Conservation (phyloP, 1,140 invertebrate genomes). For the Drosophila subobscura region DNA sequence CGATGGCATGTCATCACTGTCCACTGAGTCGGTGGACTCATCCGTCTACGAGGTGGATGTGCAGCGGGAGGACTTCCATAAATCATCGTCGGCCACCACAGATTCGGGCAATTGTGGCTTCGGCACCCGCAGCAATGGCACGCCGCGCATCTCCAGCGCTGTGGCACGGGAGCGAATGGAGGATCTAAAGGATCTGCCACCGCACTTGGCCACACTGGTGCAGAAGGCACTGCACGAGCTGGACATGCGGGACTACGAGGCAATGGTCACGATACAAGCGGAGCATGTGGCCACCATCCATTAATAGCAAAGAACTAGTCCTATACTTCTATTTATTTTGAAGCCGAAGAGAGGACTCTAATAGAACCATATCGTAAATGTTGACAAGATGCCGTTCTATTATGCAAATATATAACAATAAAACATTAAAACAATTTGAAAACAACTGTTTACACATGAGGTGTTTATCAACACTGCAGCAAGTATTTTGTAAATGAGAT, state of each 20-base stretch:
- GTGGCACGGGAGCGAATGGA: slow-evolving; percentile 72
- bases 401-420: slow-evolving; percentile 26
- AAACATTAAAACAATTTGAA: too few species aligned
- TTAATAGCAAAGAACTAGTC: slow-evolving; percentile 37
- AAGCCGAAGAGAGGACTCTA: background rate
- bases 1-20: slow-evolving; percentile 78
- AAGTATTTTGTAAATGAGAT: too few species aligned
- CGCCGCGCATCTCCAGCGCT: slow-evolving; percentile 60
- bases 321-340: slow-evolving; percentile 16
- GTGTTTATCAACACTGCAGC: too few species aligned
- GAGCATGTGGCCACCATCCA: slow-evolving; percentile 55
- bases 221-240: slow-evolving; percentile 77
- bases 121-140: slow-evolving; percentile 43
- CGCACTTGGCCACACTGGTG: slow-evolving; percentile 73
- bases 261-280: slow-evolving; percentile 63
- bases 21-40: slow-evolving; percentile 73
- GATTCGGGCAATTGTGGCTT: slow-evolving; percentile 68
- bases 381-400: slow-evolving; percentile 22
- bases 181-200: slow-evolving; percentile 78
- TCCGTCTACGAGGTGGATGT: slow-evolving; percentile 74
- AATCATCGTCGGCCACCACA: slow-evolving; percentile 70
- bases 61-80: slow-evolving; percentile 53
- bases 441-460: too few species aligned
- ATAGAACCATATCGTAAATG: slow-evolving; percentile 43
- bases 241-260: slow-evolving; percentile 76